Conservation (phyloP, 2,797 vertebrate genomes). For the Thunnus albacares region DNA sequence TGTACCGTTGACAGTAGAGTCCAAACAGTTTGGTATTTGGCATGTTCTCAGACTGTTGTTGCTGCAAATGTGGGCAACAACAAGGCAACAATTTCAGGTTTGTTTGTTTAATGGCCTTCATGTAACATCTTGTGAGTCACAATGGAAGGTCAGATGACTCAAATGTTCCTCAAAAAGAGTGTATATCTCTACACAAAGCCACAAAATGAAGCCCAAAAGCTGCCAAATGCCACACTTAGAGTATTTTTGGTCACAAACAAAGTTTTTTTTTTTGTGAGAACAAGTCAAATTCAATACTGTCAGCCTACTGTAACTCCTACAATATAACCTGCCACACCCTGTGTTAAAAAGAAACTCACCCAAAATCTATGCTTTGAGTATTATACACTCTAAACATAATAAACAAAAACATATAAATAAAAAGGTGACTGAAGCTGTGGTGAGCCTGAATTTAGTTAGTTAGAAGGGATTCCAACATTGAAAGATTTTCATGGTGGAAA, state of each 20-base stretch:
- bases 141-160: neutral
- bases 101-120: neutral
- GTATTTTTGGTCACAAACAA: neutral
- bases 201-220: too few relatives aligned
- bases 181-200: neutral
- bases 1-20: neutral
- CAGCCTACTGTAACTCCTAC: neutral
- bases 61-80: neutral
- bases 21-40: neutral
- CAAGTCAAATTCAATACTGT: neutral
- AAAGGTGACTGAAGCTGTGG: neutral
- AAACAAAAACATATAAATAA: neutral
- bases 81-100: neutral
- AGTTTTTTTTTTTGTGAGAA: neutral
- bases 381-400: constrained; percentile 3
- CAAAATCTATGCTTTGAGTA: neutral
- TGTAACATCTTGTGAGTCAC: neutral
- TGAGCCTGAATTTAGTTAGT: too few relatives aligned
- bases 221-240: neutral
- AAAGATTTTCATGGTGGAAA: neutral
- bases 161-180: neutral
- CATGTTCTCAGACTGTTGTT: neutral
- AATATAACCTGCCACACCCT: neutral
- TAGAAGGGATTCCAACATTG: too few relatives aligned
- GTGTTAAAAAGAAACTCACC: neutral